Evolutionary conservation across 1,140 invertebrate species (phyloP).

Genomic region (Zaprionus ornatus): DNA sequence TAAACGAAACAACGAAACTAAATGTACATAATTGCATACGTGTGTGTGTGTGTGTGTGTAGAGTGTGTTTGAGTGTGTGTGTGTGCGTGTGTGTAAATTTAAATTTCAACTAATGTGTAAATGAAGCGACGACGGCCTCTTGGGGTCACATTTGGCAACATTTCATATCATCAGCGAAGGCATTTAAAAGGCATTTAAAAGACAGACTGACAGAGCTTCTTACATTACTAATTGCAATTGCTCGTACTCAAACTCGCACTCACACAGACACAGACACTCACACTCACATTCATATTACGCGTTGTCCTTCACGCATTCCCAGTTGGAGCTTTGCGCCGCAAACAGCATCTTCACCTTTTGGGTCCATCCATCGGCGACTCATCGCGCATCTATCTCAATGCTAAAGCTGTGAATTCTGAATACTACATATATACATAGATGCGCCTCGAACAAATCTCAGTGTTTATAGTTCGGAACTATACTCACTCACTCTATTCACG

Average conservation of each 20-base stretch:
- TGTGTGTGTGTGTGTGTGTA: conserved; percentile 11
- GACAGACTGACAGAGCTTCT: conserved; percentile 47
- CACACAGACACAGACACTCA: background rate
- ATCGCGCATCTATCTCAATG: conserved; percentile 35
- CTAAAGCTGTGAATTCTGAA: conserved; percentile 47
- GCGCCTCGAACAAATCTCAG: conserved; percentile 3
- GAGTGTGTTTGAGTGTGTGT: conserved; percentile 2
- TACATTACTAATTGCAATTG: conserved; percentile 49
- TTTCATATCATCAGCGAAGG: conserved; percentile 76
- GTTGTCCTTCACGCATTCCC: conserved; percentile 77
- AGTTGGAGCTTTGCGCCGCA: conserved; percentile 34
- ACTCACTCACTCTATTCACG: conserved; percentile 5
- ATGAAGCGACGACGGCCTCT: conserved; percentile 72
- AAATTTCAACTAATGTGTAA: conserved; percentile 81
- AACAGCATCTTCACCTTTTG: conserved; percentile 26
- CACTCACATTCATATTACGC: conserved; percentile 22
- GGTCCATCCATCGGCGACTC: conserved; percentile 22
- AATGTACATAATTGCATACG: conserved; percentile 46
- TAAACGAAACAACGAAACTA: conserved; percentile 49
- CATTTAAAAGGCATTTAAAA: conserved; percentile 76
- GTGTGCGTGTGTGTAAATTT: conserved; percentile 44
- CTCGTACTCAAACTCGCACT: conserved; percentile 3
- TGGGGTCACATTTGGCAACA: conserved; percentile 81
- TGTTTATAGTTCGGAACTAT: conserved; percentile 14
- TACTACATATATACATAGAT: conserved; percentile 3